phyloP scores from a whole-genome alignment of 1,140 invertebrate genomes.

The Drosophila simulans region DNA sequence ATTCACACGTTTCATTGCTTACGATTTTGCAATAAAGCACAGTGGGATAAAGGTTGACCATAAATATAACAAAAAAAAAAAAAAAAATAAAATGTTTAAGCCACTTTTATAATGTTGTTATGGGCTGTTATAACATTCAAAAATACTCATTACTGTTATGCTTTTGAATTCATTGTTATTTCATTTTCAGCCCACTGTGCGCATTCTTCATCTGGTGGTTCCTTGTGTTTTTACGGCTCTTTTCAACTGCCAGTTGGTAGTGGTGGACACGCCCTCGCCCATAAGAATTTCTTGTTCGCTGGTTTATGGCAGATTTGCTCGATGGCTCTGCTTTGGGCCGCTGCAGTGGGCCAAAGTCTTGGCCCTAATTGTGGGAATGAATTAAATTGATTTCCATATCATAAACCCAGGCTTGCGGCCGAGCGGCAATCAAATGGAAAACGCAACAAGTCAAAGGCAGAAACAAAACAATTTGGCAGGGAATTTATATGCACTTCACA shows the following conservation, averaged over 20 bases:
- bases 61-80: background rate
- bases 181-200: slow-evolving; percentile 9
- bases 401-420: slow-evolving; percentile 20
- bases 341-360: slow-evolving; percentile 32
- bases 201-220: background rate
- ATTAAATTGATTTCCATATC: slow-evolving; percentile 50
- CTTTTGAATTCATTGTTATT: no score
- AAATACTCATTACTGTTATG: no score
- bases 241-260: slow-evolving; percentile 14
- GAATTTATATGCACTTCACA: slow-evolving; percentile 15
- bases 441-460: slow-evolving; percentile 63
- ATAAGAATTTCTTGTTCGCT: slow-evolving; percentile 17
- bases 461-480: slow-evolving; percentile 29
- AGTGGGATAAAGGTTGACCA: slow-evolving; percentile 2
- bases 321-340: slow-evolving; percentile 10
- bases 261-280: slow-evolving; percentile 20
- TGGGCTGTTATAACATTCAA: no score
- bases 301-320: slow-evolving; percentile 7
- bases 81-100: background rate
- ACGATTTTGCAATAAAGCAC: slow-evolving; percentile 12
- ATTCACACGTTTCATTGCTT: slow-evolving; percentile 53
- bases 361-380: slow-evolving; percentile 41
- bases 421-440: slow-evolving; percentile 19
- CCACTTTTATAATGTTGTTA: no score
- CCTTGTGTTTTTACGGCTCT: slow-evolving; percentile 30